phyloP scores from a whole-genome alignment of 53 echinoderm and acorn worm species.

The Henricia sp. region DNA sequence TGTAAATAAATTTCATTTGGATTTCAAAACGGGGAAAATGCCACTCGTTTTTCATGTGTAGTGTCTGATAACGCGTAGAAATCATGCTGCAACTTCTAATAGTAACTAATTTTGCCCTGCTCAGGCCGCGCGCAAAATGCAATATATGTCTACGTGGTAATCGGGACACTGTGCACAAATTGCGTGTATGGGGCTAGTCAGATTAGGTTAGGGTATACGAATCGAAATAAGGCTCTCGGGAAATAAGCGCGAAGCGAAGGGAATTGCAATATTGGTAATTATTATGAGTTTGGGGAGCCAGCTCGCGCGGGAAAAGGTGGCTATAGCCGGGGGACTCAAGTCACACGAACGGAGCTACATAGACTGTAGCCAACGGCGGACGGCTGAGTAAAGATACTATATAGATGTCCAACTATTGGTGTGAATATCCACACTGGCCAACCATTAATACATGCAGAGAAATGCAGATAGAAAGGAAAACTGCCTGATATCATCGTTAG shows the following conservation, averaged over 20 bases:
- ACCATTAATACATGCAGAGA: too few relatives aligned
- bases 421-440: background rate
- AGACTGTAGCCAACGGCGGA: background rate
- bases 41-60: background rate
- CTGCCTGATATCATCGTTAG: too few relatives aligned
- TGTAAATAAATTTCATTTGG: too few relatives aligned
- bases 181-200: too few relatives aligned
- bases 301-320: background rate
- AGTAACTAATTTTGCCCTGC: background rate
- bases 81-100: background rate
- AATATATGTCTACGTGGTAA: too few relatives aligned
- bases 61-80: background rate
- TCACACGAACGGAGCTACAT: conserved; percentile 11
- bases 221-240: background rate
- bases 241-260: background rate
- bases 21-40: too few relatives aligned
- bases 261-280: conserved; percentile 34
- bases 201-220: background rate
- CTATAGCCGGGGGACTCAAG: background rate
- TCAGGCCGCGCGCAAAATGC: background rate
- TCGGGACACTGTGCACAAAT: background rate
- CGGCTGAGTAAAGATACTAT: conserved; percentile 30
- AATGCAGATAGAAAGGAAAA: too few relatives aligned
- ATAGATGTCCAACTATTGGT: background rate
- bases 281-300: background rate